These are phyloP conservation scores for chimpanzee (Pan troglodytes) DNA, from an alignment of 2,113 vertebrate genomes.

Conservation along the genomic window NHGRI_mPanTro3-v2.1_pri NC_072416.2:63044501-63045000, in stretches of 20 bases:
- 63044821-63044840: not conserved
- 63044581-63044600: not conserved
- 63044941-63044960: not conserved
- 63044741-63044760: not conserved
- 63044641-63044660: not conserved
- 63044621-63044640: not conserved
- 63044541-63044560: not conserved
- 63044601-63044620: not conserved
- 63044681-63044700: not conserved
- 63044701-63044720: not conserved
- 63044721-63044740: not conserved
- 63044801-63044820: not conserved
- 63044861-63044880: not conserved
- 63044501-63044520: too few species aligned
- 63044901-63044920: not conserved
- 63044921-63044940: not conserved
- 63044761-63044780: not conserved
- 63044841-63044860: not conserved
- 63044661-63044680: not conserved
- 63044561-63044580: not conserved
- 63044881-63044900: not conserved
- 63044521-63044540: too few species aligned
- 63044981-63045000: conserved; percentile 6
- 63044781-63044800: not conserved
- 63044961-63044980: conserved; percentile 37